Base-by-base conservation (phyloP, 2,113 vertebrate genomes). In the Apteryx owenii region DNA sequence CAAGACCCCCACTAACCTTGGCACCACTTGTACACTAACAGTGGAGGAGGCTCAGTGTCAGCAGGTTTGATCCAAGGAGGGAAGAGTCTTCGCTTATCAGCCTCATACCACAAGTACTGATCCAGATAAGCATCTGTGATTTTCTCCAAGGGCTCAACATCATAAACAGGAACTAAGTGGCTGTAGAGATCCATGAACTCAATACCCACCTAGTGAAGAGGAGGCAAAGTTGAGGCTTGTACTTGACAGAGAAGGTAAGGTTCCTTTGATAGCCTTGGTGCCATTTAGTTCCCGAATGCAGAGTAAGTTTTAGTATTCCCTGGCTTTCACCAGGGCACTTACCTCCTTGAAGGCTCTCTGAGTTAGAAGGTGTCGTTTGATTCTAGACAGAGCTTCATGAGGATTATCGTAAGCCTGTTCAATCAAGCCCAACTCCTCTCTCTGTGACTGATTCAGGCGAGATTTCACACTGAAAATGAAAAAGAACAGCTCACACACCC, bases 171-270 rank as follows among this genome's bases (percentile, higher is more conserved):
- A 53, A 99, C 99, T 79, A 99, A 95, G 81, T 99, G 99, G 96
- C 99, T 99, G 98, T 99, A 99, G 78, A 99, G 98, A 97, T 99
- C 99, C 99, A 99, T 99, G 97, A 99, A 99, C 96, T 99, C 99
- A n/a, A 99, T 99, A 69, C 99, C 99, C 78, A 99, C 99, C 99
- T 99, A 48, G 31, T 50, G 54, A 56, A 26, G 88, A 77, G 16
- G n/a, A 53, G 18, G 22, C 4, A 95, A 85, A 88, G 17, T 23
- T 29, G 18, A 79, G 53, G 50, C 11, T 97, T 61, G 58, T 0
- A 93, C 7, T 5, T 94, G 31, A 81, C 65, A 89, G 22, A 44
- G 31, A 82, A 66, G 12, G 69, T 3, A 0, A 70, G 12, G 7
- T 5, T 17, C 28, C 15, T 19, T 29, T 11, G 14, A 36, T 29